Conservation (phyloP, 1,140 invertebrate genomes). For the Sweltsa coloradensis region DNA sequence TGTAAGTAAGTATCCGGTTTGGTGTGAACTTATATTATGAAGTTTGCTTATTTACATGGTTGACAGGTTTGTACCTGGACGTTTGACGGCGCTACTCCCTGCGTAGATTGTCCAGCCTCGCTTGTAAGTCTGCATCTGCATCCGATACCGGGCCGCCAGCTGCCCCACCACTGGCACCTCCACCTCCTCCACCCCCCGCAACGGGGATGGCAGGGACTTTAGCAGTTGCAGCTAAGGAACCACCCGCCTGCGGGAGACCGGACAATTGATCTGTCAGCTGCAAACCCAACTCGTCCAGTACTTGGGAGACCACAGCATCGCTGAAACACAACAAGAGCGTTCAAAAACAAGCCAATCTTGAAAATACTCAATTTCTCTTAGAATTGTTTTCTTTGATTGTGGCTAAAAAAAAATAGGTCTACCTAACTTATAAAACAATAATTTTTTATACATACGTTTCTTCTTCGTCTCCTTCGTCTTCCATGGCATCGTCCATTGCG, state of each 20-base stretch:
- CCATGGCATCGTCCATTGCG: conserved; percentile 98
- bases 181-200: conserved; percentile 27
- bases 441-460: conserved; percentile 85
- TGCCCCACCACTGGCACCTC: conserved; percentile 34
- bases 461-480: conserved; percentile 95
- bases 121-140: conserved; percentile 91
- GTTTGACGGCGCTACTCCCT: conserved; percentile 51
- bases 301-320: conserved; percentile 83
- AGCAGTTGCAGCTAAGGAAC: conserved; percentile 38
- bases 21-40: no score
- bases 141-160: conserved; percentile 51
- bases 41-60: no score
- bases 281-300: conserved; percentile 92
- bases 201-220: conserved; percentile 42
- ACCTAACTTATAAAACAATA: no score
- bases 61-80: not conserved
- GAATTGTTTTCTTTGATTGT: no score
- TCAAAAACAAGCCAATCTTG: no score
- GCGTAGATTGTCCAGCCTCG: conserved; percentile 83
- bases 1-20: no score
- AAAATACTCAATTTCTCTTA: no score
- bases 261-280: conserved; percentile 84
- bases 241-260: conserved; percentile 65
- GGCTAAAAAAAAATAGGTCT: no score
- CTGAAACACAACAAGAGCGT: conserved; percentile 45